Evolutionary conservation across 1,140 invertebrate genomes (phyloP).

Genomic region (Aphis craccivora): DNA sequence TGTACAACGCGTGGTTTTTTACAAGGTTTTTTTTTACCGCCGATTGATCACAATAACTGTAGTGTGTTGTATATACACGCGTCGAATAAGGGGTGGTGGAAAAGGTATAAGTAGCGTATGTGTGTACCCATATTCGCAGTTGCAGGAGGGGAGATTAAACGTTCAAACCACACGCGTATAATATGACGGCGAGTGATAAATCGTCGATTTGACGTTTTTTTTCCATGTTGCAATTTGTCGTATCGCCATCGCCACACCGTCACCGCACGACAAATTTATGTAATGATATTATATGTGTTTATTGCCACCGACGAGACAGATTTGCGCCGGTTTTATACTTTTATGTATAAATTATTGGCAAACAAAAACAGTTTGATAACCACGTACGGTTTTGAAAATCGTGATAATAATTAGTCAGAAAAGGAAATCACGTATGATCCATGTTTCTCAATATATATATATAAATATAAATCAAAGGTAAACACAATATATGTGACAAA

Average conservation of each 20-base stretch:
- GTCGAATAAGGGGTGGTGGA: background rate
- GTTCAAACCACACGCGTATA: background rate
- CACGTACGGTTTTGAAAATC: conserved; percentile 2
- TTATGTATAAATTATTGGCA: background rate
- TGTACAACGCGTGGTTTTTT: background rate
- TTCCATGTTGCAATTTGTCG: conserved; percentile 14
- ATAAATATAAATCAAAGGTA: background rate
- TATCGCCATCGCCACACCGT: background rate
- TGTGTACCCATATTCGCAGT: background rate
- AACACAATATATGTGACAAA: background rate
- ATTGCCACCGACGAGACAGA: background rate
- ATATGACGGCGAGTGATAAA: conserved; percentile 38
- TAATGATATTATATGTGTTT: background rate
- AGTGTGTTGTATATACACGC: background rate
- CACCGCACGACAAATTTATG: background rate
- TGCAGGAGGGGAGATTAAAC: background rate
- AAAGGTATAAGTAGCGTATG: background rate
- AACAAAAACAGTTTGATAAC: background rate
- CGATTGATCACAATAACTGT: background rate
- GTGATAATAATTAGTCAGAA: background rate
- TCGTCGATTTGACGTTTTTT: conserved; percentile 31
- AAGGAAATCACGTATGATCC: background rate
- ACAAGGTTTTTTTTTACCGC: background rate
- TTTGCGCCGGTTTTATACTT: background rate
- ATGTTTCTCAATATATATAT: background rate